These are phyloP conservation scores for Cyclophora albipunctata DNA, from an alignment of 2,888 invertebrate genomes.

Conservation along the genomic window DNA sequence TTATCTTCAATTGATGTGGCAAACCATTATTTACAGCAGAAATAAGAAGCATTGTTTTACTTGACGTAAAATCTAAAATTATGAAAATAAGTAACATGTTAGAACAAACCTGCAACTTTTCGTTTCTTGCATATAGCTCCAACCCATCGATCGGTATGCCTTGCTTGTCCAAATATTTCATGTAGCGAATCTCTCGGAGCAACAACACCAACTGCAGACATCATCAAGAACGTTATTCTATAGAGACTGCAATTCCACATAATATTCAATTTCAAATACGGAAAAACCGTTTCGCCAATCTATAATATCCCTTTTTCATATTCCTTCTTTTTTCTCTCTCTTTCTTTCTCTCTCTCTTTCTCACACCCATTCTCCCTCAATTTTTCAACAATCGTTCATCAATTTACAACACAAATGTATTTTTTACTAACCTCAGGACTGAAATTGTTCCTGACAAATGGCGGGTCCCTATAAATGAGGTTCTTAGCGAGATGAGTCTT, in stretches of 20 bases:
- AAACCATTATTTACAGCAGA: too few species aligned
- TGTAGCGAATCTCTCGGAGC: conserved; percentile 88
- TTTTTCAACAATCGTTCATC: too few species aligned
- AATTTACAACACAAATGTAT: too few species aligned
- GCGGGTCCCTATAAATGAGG: conserved; percentile 73
- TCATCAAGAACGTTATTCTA: neutral
- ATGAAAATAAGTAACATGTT: too few species aligned
- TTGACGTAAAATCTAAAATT: too few species aligned
- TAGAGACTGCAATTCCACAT: neutral
- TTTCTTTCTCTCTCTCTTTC: too few species aligned
- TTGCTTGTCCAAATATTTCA: conserved; percentile 79
- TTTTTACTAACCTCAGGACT: conserved; percentile 68
- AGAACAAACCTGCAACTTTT: conserved; percentile 77
- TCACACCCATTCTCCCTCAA: too few species aligned
- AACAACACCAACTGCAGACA: conserved; percentile 78
- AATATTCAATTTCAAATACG: neutral
- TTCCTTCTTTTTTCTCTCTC: too few species aligned
- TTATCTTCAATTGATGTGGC: too few species aligned
- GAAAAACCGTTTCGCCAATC: too few species aligned
- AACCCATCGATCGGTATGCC: conserved; percentile 78
- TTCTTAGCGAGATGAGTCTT: conserved; percentile 76
- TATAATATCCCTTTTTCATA: too few species aligned
- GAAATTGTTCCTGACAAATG: conserved; percentile 79
- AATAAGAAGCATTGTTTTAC: too few species aligned
- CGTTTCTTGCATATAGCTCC: conserved; percentile 79